A percentile compares a stretch with the other conserved stretches of the same genome.
These are phyloP conservation scores for Cyclophora albipunctata DNA, from an alignment of 2,888 invertebrate genomes.

Conservation along the genomic window DNA sequence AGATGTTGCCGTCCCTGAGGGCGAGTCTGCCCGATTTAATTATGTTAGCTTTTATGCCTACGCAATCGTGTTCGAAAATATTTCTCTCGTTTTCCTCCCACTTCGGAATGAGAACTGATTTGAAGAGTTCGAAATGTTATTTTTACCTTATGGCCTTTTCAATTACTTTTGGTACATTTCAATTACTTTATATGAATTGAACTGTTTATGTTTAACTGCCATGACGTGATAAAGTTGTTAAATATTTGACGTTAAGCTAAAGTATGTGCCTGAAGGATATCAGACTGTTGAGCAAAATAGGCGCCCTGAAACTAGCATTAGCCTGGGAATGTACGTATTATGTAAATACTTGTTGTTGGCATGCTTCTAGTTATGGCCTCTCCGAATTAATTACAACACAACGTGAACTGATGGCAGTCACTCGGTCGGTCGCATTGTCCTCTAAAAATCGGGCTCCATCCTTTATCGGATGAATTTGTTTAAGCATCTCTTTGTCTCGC, in stretches of 20 bases:
- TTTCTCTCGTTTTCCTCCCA: slow-evolving; percentile 18
- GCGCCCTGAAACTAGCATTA: slow-evolving; percentile 22
- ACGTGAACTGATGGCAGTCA: slow-evolving; percentile 15
- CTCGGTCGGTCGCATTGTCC: slow-evolving; percentile 9
- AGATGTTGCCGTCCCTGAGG: slow-evolving; percentile 35
- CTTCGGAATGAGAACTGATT: slow-evolving; percentile 15
- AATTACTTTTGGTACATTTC: slow-evolving; percentile 4
- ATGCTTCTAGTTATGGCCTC: slow-evolving; percentile 17
- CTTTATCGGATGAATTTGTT: slow-evolving; percentile 10
- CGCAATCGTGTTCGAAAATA: slow-evolving; percentile 25
- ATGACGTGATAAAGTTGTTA: slow-evolving; percentile 5
- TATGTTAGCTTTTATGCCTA: slow-evolving; percentile 36
- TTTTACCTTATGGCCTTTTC: slow-evolving; percentile 13
- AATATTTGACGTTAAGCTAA: slow-evolving; percentile 13
- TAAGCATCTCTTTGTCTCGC: slow-evolving; percentile 9
- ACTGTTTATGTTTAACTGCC: slow-evolving; percentile 1
- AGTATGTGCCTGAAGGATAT: slow-evolving; percentile 11
- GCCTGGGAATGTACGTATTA: slow-evolving; percentile 29
- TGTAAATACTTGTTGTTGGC: slow-evolving; percentile 25
- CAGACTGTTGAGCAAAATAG: slow-evolving; percentile 14
- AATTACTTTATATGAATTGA: slow-evolving; percentile 2
- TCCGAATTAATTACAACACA: slow-evolving; percentile 26
- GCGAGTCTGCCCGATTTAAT: slow-evolving; percentile 40
- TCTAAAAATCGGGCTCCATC: slow-evolving; percentile 7
- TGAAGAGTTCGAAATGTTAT: slow-evolving; percentile 14